Evolutionary conservation across 2,888 invertebrate genomes (phyloP).

Genomic region (Euzetes globulus): DNA sequence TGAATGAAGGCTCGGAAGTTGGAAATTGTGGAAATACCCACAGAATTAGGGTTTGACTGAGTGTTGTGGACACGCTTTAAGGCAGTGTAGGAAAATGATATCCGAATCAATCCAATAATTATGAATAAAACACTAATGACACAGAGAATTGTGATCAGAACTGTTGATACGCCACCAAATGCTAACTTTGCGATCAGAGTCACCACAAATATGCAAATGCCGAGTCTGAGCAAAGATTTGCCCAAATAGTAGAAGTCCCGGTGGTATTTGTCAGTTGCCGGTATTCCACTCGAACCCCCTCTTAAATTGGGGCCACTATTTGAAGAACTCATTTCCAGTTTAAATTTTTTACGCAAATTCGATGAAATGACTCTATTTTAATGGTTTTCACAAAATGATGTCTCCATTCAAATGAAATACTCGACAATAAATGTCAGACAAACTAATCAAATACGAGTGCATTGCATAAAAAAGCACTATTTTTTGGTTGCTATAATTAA

Average conservation of each 20-base stretch:
- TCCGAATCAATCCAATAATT: background rate
- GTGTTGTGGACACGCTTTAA: background rate
- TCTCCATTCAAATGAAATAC: background rate
- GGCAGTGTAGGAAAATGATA: background rate
- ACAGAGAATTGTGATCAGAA: background rate
- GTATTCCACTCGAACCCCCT: background rate
- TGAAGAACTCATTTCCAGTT: background rate
- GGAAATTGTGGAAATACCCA: background rate
- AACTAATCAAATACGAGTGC: background rate
- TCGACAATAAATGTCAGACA: background rate
- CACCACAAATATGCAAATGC: slow-evolving; percentile 2
- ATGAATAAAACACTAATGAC: background rate
- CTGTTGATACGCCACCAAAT: background rate
- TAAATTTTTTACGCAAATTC: background rate
- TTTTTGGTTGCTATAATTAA: background rate
- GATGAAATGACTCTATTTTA: background rate
- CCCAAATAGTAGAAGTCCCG: slow-evolving; percentile 16
- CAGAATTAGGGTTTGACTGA: background rate
- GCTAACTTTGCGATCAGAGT: background rate
- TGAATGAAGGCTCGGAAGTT: slow-evolving; percentile 16
- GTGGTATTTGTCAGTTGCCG: background rate
- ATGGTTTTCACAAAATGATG: background rate
- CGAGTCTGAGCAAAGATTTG: slow-evolving; percentile 3
- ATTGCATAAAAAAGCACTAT: background rate
- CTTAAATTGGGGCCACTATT: background rate